Evolutionary conservation across 92 coral and sea anemone genomes (phyloP).

Genomic region (Zoanthus sansibaricus): DNA sequence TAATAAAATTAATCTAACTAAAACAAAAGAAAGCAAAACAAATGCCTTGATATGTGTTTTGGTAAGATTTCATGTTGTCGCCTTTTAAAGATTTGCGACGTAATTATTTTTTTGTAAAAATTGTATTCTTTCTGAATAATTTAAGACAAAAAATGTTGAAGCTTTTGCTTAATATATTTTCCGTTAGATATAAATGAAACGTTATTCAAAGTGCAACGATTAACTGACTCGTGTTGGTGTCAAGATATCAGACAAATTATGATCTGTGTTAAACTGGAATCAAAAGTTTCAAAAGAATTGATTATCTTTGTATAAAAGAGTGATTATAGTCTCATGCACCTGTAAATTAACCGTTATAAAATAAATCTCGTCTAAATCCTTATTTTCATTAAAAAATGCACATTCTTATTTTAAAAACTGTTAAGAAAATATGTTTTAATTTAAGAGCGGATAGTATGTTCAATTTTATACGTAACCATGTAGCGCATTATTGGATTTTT

Average conservation of each 20-base stretch:
- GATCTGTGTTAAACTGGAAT: neutral
- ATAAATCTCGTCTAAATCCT: neutral
- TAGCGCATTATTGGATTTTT: neutral
- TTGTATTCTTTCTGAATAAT: neutral
- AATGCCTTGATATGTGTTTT: too few relatives aligned
- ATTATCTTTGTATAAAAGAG: neutral
- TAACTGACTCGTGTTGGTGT: too few relatives aligned
- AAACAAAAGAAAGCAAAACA: too few relatives aligned
- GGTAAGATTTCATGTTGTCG: neutral
- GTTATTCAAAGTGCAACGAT: neutral
- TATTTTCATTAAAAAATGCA: neutral
- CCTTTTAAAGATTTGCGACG: neutral
- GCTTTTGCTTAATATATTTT: neutral
- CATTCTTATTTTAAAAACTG: neutral
- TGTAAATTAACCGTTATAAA: neutral
- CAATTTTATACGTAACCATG: too few relatives aligned
- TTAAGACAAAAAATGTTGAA: neutral
- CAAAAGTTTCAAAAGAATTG: neutral
- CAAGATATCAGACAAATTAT: neutral
- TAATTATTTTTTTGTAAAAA: neutral
- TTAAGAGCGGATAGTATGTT: neutral
- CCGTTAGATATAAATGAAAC: neutral
- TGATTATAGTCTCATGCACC: neutral
- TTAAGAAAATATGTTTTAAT: neutral
- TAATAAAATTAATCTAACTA: too few relatives aligned